A percentile compares a stretch with the other conserved stretches of the same genome.
Conservation (phyloP, 2,888 invertebrate species). For the Galerucella pusilla region DNA sequence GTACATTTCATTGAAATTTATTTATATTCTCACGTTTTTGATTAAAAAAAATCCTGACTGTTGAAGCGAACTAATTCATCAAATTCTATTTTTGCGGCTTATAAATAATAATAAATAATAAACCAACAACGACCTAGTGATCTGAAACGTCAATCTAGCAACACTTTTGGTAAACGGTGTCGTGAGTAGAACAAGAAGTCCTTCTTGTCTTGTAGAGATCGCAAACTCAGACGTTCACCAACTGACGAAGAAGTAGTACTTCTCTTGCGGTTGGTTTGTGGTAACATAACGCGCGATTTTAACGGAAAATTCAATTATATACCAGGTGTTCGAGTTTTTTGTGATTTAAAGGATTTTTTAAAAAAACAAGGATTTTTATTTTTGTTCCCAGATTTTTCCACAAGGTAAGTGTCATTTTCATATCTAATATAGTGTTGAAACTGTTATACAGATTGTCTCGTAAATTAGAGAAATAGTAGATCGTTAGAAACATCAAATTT, state of each 20-base stretch:
- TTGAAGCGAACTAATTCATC: not conserved
- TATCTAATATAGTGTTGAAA: not conserved
- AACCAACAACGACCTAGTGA: constrained; percentile 34
- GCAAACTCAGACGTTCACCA: constrained; percentile 24
- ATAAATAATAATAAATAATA: constrained; percentile 13
- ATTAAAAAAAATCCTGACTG: no score
- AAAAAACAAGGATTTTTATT: not conserved
- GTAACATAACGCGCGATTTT: not conserved
- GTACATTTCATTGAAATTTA: no score
- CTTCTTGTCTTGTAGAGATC: constrained; percentile 13
- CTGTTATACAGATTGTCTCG: no score
- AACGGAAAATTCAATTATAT: constrained; percentile 10
- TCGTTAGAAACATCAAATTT: no score
- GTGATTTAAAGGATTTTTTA: constrained; percentile 8
- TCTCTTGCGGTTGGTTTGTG: not conserved
- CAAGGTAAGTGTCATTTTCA: not conserved
- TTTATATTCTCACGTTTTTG: no score
- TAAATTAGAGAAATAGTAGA: no score
- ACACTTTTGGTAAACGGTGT: constrained; percentile 29
- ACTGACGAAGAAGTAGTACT: constrained; percentile 25
- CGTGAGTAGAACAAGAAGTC: constrained; percentile 30
- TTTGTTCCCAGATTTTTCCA: not conserved
- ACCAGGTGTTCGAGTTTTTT: not conserved
- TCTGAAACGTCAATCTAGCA: constrained; percentile 19
- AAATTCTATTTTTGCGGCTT: not conserved